Conservation (phyloP, 2,797 vertebrate species). For the Peromyscus melanophrys region DNA sequence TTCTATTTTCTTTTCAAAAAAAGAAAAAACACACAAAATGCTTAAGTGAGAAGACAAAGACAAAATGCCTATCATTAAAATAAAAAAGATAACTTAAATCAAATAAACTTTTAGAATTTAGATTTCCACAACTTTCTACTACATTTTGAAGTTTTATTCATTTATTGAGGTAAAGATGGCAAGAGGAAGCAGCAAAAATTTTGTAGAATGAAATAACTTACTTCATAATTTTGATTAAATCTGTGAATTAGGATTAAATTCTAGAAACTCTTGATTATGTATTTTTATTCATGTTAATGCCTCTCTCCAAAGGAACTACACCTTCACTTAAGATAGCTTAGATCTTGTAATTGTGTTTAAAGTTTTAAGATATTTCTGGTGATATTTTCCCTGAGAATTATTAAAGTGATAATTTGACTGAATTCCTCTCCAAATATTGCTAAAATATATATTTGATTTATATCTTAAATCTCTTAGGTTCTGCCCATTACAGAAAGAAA, state of each 20-base stretch:
- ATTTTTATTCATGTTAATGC: background rate
- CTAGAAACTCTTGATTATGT: background rate
- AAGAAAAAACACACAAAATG: background rate
- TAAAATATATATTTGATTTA: conserved; percentile 42
- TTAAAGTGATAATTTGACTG: conserved; percentile 57
- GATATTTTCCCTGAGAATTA: background rate
- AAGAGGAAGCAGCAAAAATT: background rate
- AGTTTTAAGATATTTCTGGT: background rate
- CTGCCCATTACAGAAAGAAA: background rate
- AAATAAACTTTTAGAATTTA: background rate
- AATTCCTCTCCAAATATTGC: conserved; percentile 15
- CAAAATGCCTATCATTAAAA: background rate
- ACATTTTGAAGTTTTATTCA: background rate
- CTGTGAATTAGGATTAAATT: background rate
- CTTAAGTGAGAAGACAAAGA: background rate
- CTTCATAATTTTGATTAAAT: background rate
- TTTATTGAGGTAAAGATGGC: background rate
- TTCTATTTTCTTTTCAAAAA: no score
- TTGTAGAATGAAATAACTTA: background rate
- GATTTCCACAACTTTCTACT: background rate
- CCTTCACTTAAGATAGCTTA: background rate
- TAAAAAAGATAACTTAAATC: background rate
- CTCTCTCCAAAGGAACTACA: background rate
- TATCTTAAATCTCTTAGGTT: conserved; percentile 30
- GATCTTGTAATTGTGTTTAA: background rate